Evolutionary conservation across 2,797 vertebrate genomes (phyloP), one percentile per base, ranked within the genome.

Genomic region (Melanitta fusca): DNA sequence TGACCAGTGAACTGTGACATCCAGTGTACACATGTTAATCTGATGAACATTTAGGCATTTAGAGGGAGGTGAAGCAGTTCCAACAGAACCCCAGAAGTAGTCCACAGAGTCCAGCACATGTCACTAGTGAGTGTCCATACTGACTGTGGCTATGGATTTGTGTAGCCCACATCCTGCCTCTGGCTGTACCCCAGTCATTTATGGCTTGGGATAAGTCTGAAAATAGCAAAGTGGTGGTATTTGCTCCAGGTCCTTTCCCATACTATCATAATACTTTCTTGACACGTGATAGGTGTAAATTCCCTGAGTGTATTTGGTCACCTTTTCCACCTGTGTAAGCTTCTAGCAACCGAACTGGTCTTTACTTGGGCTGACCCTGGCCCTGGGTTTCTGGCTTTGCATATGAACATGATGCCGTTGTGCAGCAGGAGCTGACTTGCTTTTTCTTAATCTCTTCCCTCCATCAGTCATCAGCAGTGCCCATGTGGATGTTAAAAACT

Each of bases 161-260:
- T 82, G 66, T 68, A 86, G 68, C 54, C 16, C 38, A 69, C 57
- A 83, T 2, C 3, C 49, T 41, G 43, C 34, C 64, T 73, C 85
- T 60, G 39, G 11, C 28, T 61, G 68, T 91, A 24, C 64, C 85
- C 27, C 28, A 71, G 20, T 71, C 86, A 73, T 85, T 90, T 90
- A 93, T 85, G 86, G 88, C 60, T 93, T 11, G 36, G 80, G 91
- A 22, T 80, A 94, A 89, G 39, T 38, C 53, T 91, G 92, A 95
- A 87, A 94, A 64, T 36, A 82, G 88, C 53, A 85, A 77, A 62
- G 10, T 66, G 36, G 18, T 38, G 41, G 16, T 94, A 57, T 19
- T 72, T 88, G 45, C 20, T 91, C 74, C 79, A 80, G 81, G 75
- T 93, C 81, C 73, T 95, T 95, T 96, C 92, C 80, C 88, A 91